Evolutionary conservation across 2,113 vertebrate species (phyloP), one percentile per base, ranked within the genome.

Genomic region (Epinephelus cyanopodus): DNA sequence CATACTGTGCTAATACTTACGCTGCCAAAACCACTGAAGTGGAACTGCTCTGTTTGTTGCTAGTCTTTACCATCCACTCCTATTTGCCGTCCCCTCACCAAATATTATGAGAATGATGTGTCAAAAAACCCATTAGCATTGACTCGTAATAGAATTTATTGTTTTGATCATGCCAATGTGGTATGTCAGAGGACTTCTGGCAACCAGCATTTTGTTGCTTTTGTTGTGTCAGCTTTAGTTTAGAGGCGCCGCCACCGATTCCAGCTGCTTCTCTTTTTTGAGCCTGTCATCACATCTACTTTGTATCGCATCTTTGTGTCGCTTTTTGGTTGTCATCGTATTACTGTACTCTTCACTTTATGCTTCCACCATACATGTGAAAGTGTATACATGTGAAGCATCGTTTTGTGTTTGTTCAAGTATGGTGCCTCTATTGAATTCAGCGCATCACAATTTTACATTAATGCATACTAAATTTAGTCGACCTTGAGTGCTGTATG

Each of bases 221-320:
- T 87, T 91, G 90, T 93, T 90, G 90, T 89, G 87, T 92, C 92
- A 91, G 92, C 92, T 92, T 88, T 91, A 93, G 89, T 89, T 91
- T 92, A 91, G 92, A 92, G 92, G 89, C 87, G 85, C 91, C 90
- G 79, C 89, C 91, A 93, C 90, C 79, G 87, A 92, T 92, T 89
- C 86, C 82, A 93, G 90, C 94, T 93, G 94, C 94, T 95, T 95
- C 91, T 93, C 90, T 92, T 92, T 89, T 93, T 91, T 90, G 89
- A 94, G 90, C 93, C 92, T 93, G 91, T 93, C 94, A 95, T 95
- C 93, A 94, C 92, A 94, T 93, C 93, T 93, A 94, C 87, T 93
- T 85, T 92, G 90, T 93, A 93, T 68, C 81, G 94, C 94, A 94
- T 94, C 92, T 93, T 65, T 92, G 92, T 93, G 92, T 94, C 85